Evolutionary conservation across 2,797 vertebrate genomes (phyloP).

Genomic region (Fistularia tabacaria): DNA sequence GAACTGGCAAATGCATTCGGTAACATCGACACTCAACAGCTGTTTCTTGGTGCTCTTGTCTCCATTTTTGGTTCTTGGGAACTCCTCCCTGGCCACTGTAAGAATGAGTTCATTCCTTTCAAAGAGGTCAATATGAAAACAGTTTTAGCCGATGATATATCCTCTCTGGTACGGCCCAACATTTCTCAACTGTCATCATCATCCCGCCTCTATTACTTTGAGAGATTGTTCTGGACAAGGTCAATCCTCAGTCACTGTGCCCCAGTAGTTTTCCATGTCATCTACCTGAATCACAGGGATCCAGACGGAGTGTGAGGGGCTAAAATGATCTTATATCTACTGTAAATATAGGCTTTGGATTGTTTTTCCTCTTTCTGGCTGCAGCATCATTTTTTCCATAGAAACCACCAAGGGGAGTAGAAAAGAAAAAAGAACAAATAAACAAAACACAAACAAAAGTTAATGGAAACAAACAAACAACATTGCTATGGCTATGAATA

Average conservation of each 20-base stretch:
- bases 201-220: conserved; percentile 77
- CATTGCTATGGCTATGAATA: too few species aligned
- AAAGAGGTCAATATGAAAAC: conserved; percentile 70
- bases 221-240: conserved; percentile 74
- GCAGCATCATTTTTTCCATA: too few species aligned
- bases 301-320: conserved; percentile 35
- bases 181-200: conserved; percentile 74
- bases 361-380: too few species aligned
- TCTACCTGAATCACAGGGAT: conserved; percentile 37
- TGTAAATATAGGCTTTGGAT: not conserved
- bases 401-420: too few species aligned
- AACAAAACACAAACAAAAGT: too few species aligned
- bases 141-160: conserved; percentile 68
- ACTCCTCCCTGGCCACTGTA: conserved; percentile 26
- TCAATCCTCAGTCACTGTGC: conserved; percentile 67
- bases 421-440: too few species aligned
- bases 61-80: conserved; percentile 20
- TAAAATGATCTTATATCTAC: conserved; percentile 32
- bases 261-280: conserved; percentile 50
- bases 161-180: conserved; percentile 48
- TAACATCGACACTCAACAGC: conserved; percentile 2
- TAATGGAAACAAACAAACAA: too few species aligned
- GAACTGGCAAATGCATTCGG: not conserved
- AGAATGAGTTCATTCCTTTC: conserved; percentile 65
- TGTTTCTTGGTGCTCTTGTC: conserved; percentile 9